These are phyloP conservation scores for Saccostrea echinata DNA, from an alignment of 1,140 invertebrate species.

Conservation along the genomic window DNA sequence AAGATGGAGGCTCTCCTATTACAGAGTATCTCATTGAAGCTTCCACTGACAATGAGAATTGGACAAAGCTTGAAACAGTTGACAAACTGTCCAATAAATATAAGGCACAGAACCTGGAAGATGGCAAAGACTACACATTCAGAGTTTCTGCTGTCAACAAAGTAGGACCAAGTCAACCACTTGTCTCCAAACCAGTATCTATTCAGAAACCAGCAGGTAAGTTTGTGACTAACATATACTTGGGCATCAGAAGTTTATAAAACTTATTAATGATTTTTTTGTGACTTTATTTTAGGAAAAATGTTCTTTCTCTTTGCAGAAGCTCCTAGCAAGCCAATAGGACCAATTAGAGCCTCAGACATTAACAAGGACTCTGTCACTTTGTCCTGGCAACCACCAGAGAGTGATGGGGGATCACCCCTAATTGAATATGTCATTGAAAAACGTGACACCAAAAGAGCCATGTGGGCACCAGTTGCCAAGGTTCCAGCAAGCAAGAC, in stretches of 20 bases:
- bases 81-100: constrained; percentile 66
- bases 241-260: neutral
- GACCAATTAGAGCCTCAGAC: constrained; percentile 85
- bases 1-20: constrained; percentile 98
- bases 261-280: constrained; percentile 54
- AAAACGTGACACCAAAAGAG: constrained; percentile 83
- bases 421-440: constrained; percentile 77
- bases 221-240: constrained; percentile 79
- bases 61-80: constrained; percentile 92
- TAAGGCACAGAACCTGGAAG: constrained; percentile 86
- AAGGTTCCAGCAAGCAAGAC: constrained; percentile 56
- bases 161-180: constrained; percentile 91
- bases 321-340: constrained; percentile 93
- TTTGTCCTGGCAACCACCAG: constrained; percentile 77
- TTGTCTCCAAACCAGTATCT: constrained; percentile 86
- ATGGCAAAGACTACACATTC: constrained; percentile 81
- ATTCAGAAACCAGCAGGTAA: constrained; percentile 85
- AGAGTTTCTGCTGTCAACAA: constrained; percentile 93
- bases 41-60: constrained; percentile 82
- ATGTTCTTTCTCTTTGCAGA: constrained; percentile 72
- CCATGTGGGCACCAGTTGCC: constrained; percentile 89
- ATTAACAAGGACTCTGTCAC: constrained; percentile 79
- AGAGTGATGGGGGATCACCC: constrained; percentile 76
- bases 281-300: too few relatives aligned
- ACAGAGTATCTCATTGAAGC: constrained; percentile 96